Evolutionary conservation across 2,888 invertebrate species (phyloP), one percentile per base, ranked within the genome.

Genomic region (Drosophila pseudotalamancana): DNA sequence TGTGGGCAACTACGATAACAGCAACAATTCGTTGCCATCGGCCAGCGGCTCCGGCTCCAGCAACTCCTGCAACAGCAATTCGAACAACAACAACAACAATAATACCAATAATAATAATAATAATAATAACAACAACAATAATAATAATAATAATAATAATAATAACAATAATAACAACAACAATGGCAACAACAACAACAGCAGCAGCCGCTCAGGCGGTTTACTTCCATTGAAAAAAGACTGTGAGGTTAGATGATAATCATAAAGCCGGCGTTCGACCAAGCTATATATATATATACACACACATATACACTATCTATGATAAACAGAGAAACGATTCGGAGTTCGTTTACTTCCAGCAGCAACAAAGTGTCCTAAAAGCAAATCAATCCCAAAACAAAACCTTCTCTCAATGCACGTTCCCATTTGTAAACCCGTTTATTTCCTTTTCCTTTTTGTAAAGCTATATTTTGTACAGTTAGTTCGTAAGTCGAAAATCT

Each of bases 171-270:
- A 63, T 37, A 80, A 65, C 21, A 83, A 70, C 25, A 79, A 61
- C 51, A 78, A 60, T 53, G 72, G 63, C 45, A 75, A 67, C 63
- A 72, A 63, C 57, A 64, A 62, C 64, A 69, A 56, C 56, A 73
- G 62, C 56, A 57, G 70, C 66, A 62, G 69, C 60, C 74, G 79
- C 51, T 70, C 77, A 66, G 80, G 89, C 77, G 81, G 86, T 72
- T 87, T 91, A 88, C 93, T 94, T 90, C 93, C 94, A 89, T 93
- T 94, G 87, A 95, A 94, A 91, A 95, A 96, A 93, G 96, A 95
- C 93, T 95, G 96, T 92, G 95, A 96, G 94, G 96, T 96, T 94
- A 96, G 96, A 94, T 96, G 96, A 96, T 96, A 95, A 91, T 90
- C 79, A 81, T 77, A 69, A 62, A 54, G 67, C 50, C 57, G 67